Conservation (phyloP, 2,797 vertebrate species). For the Myotis findleyi region DNA sequence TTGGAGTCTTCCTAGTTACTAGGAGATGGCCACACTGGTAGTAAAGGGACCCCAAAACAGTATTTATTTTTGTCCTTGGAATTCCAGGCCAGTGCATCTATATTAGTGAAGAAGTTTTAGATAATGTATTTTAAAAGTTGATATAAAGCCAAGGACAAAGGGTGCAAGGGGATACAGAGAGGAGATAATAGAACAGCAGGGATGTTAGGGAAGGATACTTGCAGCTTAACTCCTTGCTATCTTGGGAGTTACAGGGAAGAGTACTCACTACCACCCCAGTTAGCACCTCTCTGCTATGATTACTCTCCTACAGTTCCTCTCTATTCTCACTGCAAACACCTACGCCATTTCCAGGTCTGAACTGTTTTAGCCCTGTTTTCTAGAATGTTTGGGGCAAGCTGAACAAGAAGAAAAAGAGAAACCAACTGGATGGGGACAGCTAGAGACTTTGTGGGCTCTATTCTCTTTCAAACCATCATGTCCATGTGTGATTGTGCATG, state of each 20-base stretch:
- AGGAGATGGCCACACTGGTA: slow-evolving; percentile 31
- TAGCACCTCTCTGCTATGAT: background rate
- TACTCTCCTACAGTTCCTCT: background rate
- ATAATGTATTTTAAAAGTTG: slow-evolving; percentile 18
- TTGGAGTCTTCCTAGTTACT: slow-evolving; percentile 11
- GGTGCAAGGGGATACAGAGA: background rate
- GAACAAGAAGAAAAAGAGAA: slow-evolving; percentile 18
- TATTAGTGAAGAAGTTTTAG: slow-evolving; percentile 4
- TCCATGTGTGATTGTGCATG: background rate
- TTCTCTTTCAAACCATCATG: background rate
- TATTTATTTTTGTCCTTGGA: slow-evolving; percentile 51
- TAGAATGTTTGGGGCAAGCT: slow-evolving; percentile 2
- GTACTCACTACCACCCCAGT: background rate
- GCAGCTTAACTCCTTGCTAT: background rate
- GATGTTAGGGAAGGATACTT: background rate
- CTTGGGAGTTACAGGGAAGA: background rate
- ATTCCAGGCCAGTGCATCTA: slow-evolving; percentile 45
- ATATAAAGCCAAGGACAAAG: background rate
- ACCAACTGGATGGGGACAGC: background rate
- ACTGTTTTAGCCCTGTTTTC: slow-evolving; percentile 2
- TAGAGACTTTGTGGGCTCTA: background rate
- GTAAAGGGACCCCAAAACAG: slow-evolving; percentile 46
- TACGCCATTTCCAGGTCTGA: background rate
- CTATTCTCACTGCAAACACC: background rate
- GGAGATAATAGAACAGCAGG: background rate